Evolutionary conservation across 2,888 invertebrate genomes (phyloP).

Genomic region (Eledona agricola): DNA sequence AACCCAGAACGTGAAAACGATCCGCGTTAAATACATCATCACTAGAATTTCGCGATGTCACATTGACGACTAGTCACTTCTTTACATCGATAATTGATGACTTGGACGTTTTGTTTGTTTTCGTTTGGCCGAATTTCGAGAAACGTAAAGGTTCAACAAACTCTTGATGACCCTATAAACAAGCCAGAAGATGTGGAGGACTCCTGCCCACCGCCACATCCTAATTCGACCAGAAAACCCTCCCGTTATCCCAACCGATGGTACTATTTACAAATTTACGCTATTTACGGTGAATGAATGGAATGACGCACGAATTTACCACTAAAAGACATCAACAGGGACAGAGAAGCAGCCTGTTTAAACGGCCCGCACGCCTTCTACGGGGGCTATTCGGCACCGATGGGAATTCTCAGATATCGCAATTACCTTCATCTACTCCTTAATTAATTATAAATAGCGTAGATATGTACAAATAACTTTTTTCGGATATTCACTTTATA

Average conservation of each 20-base stretch:
- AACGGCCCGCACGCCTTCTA: background rate
- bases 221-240: background rate
- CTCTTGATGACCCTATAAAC: conserved; percentile 51
- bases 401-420: conserved; percentile 2
- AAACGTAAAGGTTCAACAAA: conserved; percentile 52
- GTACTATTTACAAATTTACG: conserved; percentile 10
- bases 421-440: conserved; percentile 62
- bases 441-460: conserved; percentile 54
- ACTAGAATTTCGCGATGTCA: conserved; percentile 24
- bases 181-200: conserved; percentile 17
- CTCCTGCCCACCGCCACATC: conserved; percentile 7
- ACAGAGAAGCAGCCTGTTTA: conserved; percentile 32
- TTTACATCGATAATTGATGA: conserved; percentile 12
- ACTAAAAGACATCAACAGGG: conserved; percentile 47
- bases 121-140: conserved; percentile 1
- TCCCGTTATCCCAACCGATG: background rate
- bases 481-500: conserved; percentile 47
- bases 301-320: conserved; percentile 51
- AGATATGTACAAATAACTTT: conserved; percentile 57
- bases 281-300: conserved; percentile 43
- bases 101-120: conserved; percentile 3
- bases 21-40: conserved; percentile 6
- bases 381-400: conserved; percentile 1
- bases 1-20: background rate
- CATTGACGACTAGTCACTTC: conserved; percentile 19